Evolutionary conservation across 2,113 vertebrate genomes (phyloP), one percentile per base, ranked within the genome.

Genomic region (Nerophis ophidion): DNA sequence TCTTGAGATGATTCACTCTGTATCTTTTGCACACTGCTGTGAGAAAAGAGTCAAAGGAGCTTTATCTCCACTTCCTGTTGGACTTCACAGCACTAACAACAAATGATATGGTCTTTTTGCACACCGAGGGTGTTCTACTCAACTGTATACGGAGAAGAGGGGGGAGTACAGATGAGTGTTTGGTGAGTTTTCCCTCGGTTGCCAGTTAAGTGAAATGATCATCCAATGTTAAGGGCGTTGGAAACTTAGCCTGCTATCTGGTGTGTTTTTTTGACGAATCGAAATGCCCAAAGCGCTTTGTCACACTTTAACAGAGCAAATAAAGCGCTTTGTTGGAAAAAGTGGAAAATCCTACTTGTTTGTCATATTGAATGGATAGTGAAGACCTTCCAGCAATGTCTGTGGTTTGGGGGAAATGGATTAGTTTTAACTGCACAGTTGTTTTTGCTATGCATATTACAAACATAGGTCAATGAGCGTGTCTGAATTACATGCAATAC

Each of bases 41-140:
- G 48, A 10, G 1, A 17, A 38, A 42, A 55, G 48, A 46, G 1
- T 52, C n/a, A 0, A 19, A 19, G 36, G 36, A 73, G 26, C 34
- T 36, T 46, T 44, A 13, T 61, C 19, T 63, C 10, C 49, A 58
- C 11, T 2, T 2, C 63, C 46, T 54, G 60, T 59, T 67, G 4
- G 57, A 53, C 38, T 54, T 52, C n/a, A 53, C 34, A 9, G 70
- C 5, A 52, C 19, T 60, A 50, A 60, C 48, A 53, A 45, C 42
- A 49, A 69, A 68, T 12, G 80, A 84, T 53, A 87, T 87, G 83
- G 16, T 86, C 13, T 84, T 80, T 82, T 63, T 87, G 49, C 71
- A 75, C 60, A 57, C 71, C 52, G 74, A 81, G 46, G 80, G 72
- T 16, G 64, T 86, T 83, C 79, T 84, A 70, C 76, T 87, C 17